A percentile compares a stretch with the other conserved stretches of the same genome.
These are phyloP conservation scores for Odobenus rosmarus DNA, from an alignment of 2,113 vertebrate genomes.

Conservation along the genomic window DNA sequence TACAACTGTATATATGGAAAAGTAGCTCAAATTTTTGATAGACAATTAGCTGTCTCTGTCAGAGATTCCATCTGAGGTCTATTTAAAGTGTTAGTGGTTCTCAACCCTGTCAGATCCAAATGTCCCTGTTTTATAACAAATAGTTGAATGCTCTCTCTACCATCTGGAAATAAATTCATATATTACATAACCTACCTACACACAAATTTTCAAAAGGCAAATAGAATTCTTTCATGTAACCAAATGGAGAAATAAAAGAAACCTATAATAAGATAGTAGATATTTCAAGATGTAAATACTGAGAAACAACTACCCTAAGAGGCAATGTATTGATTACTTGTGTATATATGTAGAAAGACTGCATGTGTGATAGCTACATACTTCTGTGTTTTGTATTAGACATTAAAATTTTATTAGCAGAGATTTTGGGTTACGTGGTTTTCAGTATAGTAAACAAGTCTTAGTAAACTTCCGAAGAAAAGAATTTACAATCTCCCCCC, in stretches of 20 bases:
- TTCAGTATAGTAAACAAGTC: neutral
- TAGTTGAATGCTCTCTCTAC: neutral
- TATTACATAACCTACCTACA: neutral
- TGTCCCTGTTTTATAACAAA: neutral
- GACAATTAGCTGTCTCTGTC: neutral
- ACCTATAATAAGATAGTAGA: neutral
- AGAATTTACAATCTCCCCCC: neutral
- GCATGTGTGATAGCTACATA: neutral
- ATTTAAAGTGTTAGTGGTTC: neutral
- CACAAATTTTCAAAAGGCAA: neutral
- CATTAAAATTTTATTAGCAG: neutral
- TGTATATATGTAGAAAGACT: neutral
- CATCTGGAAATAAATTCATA: neutral
- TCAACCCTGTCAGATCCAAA: neutral
- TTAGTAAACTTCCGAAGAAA: constrained; percentile 30
- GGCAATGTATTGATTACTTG: neutral
- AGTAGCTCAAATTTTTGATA: neutral
- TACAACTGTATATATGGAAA: neutral
- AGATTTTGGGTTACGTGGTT: neutral
- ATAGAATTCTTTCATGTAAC: neutral
- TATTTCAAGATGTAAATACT: neutral
- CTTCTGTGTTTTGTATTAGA: neutral
- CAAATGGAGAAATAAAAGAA: neutral
- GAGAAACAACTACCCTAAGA: neutral
- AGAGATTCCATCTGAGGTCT: neutral